Conservation (phyloP, 2,113 vertebrate species). For the Amphiprion percula region DNA sequence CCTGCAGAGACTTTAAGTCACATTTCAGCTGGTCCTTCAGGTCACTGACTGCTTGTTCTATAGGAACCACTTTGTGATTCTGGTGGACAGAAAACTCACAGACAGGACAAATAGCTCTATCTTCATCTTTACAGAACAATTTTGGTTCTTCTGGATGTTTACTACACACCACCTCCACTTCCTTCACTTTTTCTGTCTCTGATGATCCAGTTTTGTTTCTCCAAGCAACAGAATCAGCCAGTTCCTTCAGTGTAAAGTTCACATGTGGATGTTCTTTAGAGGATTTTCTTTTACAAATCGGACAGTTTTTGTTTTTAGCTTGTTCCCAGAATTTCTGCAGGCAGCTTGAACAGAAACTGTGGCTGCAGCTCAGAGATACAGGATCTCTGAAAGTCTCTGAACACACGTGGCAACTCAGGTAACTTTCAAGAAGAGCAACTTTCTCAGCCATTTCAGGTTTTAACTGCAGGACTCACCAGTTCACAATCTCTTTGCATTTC, state of each 20-base stretch:
- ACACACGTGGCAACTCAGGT: slow-evolving; percentile 46
- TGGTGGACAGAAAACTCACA: slow-evolving; percentile 13
- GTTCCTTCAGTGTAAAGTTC: neutral
- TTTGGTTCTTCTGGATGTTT: slow-evolving; percentile 17
- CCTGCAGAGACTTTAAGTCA: too few species aligned
- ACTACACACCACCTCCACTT: neutral
- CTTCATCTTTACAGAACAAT: slow-evolving; percentile 41
- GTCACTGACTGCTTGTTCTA: too few species aligned
- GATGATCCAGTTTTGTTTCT: neutral
- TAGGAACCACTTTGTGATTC: too few species aligned
- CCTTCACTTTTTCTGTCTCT: neutral
- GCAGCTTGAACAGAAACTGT: too few species aligned
- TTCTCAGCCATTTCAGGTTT: slow-evolving; percentile 25
- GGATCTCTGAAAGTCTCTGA: slow-evolving; percentile 55
- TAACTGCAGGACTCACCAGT: slow-evolving; percentile 13
- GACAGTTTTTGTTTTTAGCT: slow-evolving; percentile 9
- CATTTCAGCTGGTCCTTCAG: too few species aligned
- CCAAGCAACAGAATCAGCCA: slow-evolving; percentile 5
- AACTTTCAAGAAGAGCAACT: neutral
- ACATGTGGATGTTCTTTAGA: fast-evolving
- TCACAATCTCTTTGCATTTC: neutral
- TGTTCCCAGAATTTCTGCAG: too few species aligned
- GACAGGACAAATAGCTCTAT: slow-evolving; percentile 24
- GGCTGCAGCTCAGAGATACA: slow-evolving; percentile 4
- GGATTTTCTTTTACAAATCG: slow-evolving; percentile 20